These are phyloP conservation scores for Agrochola circellaris DNA, from an alignment of 2,888 invertebrate genomes.

Conservation along the genomic window DNA sequence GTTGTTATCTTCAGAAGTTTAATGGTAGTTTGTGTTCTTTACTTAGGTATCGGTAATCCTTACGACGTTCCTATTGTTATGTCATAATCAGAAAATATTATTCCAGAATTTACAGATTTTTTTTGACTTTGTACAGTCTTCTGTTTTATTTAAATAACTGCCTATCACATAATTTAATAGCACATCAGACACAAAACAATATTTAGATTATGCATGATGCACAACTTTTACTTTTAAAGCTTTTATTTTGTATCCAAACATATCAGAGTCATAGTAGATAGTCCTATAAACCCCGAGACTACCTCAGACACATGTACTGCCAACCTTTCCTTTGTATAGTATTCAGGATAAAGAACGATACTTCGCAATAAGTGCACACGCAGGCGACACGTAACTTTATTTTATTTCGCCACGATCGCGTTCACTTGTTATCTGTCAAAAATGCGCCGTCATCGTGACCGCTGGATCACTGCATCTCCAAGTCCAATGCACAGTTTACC, in stretches of 20 bases:
- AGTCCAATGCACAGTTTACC: slow-evolving; percentile 17
- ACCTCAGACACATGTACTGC: background rate
- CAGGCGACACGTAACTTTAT: slow-evolving; percentile 57
- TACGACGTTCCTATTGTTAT: background rate
- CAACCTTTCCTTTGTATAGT: slow-evolving; percentile 15
- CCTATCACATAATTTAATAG: background rate
- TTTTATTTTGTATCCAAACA: background rate
- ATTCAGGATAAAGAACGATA: slow-evolving; percentile 39
- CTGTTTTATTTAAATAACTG: background rate
- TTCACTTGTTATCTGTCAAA: slow-evolving; percentile 66
- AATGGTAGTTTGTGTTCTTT: background rate
- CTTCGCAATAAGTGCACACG: slow-evolving; percentile 58
- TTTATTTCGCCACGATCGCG: slow-evolving; percentile 62
- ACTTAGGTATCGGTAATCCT: background rate
- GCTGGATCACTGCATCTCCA: slow-evolving; percentile 23
- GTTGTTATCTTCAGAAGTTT: slow-evolving; percentile 13
- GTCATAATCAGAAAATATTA: background rate
- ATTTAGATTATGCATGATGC: background rate
- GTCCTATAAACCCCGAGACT: background rate
- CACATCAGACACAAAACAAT: too few species aligned
- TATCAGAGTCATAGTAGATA: background rate
- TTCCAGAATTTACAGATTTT: background rate
- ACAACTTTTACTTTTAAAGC: background rate
- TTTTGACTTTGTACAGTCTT: too few species aligned
- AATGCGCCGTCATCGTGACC: slow-evolving; percentile 72